A percentile compares a stretch with the other conserved stretches of the same genome.
Evolutionary conservation across 2,797 vertebrate species (phyloP).

Genomic region (Gymnopithys bicolor): DNA sequence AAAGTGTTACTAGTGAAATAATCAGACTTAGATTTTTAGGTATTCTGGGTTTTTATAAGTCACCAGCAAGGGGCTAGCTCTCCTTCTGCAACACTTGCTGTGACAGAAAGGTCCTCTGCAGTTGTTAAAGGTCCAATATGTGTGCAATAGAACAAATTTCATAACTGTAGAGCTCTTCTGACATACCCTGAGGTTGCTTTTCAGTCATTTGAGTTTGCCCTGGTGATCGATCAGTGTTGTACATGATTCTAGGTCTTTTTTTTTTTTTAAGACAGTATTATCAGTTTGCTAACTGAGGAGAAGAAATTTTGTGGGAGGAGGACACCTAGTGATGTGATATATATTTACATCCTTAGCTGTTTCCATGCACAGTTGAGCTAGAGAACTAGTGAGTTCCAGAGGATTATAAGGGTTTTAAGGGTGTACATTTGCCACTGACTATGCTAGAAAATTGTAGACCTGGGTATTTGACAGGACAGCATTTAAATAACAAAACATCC

Average conservation of each 20-base stretch:
- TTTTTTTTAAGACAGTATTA: background rate
- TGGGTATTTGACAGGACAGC: background rate
- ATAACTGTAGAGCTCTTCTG: background rate
- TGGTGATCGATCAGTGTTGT: background rate
- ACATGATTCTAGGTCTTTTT: background rate
- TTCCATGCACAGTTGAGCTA: background rate
- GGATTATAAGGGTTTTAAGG: background rate
- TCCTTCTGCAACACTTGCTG: background rate
- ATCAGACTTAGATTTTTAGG: background rate
- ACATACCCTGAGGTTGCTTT: background rate
- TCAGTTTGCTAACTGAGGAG: background rate
- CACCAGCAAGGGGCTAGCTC: background rate
- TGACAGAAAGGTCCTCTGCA: background rate
- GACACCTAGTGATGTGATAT: slow-evolving; percentile 66
- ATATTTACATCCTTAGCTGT: slow-evolving; percentile 18
- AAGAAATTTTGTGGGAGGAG: slow-evolving; percentile 51
- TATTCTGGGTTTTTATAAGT: accelerated
- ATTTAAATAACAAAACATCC: background rate
- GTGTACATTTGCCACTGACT: background rate
- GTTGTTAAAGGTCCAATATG: background rate
- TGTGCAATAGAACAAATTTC: background rate
- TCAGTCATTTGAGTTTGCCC: background rate
- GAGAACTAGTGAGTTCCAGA: background rate
- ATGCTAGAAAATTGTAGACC: background rate
- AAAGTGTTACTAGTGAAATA: background rate